These are phyloP conservation scores for Carduelis carduelis DNA, from an alignment of 2,797 vertebrate species.

Conservation along the genomic window DNA sequence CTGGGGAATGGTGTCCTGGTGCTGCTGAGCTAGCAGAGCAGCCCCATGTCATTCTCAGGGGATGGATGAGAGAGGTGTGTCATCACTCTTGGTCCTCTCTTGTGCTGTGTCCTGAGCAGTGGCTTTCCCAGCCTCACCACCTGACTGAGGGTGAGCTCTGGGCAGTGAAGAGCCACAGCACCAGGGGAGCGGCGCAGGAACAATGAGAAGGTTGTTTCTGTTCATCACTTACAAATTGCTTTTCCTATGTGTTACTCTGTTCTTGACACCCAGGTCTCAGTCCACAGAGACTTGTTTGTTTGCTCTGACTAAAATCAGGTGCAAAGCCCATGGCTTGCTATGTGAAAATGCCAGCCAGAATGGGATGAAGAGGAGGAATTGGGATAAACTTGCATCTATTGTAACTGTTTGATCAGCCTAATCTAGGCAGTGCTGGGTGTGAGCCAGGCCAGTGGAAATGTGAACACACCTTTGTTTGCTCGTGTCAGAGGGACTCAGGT, in stretches of 20 bases:
- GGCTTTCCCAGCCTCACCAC: not conserved
- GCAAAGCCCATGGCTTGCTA: fast-evolving
- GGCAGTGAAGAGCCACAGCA: not conserved
- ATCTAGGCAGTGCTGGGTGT: not conserved
- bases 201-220: not conserved
- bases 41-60: fast-evolving
- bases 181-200: not conserved
- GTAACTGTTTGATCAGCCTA: not conserved
- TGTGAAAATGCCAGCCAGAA: not conserved
- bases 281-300: not conserved
- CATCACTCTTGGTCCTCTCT: not conserved
- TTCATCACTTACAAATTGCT: fast-evolving
- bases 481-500: not conserved
- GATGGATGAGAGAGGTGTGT: not conserved
- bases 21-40: not conserved
- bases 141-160: fast-evolving
- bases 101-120: not conserved
- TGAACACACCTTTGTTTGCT: not conserved
- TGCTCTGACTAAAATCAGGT: not conserved
- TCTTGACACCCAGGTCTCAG: not conserved
- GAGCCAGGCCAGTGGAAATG: not conserved
- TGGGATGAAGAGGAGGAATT: not conserved
- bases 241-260: not conserved
- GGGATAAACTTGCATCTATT: not conserved
- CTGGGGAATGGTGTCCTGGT: not conserved